A percentile compares a stretch with the other conserved stretches of the same genome.
Evolutionary conservation across 2,797 vertebrate genomes (phyloP).

Genomic region (Intellagama lesueurii): DNA sequence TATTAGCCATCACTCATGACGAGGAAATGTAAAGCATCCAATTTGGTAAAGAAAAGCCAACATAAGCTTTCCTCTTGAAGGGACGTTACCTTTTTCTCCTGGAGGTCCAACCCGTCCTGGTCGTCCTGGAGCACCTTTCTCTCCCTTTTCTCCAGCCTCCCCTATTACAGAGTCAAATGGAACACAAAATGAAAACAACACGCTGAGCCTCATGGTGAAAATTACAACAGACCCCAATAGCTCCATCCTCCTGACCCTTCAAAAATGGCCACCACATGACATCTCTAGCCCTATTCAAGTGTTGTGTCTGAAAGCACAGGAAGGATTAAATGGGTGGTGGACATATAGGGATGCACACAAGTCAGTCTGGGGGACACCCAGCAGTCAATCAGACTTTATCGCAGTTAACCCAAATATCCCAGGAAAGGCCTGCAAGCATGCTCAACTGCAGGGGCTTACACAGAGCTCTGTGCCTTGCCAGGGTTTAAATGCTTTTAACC

Average conservation of each 20-base stretch:
- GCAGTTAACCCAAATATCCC: no score
- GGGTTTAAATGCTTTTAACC: no score
- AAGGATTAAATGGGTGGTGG: no score
- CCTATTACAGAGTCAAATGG: constrained; percentile 78
- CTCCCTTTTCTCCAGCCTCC: constrained; percentile 92
- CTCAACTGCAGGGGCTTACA: no score
- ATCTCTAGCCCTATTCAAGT: neutral
- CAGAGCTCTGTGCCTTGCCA: no score
- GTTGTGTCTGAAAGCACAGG: no score
- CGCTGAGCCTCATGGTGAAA: constrained; percentile 29
- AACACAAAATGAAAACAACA: constrained; percentile 25
- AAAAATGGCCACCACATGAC: neutral
- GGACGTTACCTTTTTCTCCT: constrained; percentile 87
- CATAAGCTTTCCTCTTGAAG: neutral
- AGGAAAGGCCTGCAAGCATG: no score
- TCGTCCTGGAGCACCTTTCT: constrained; percentile 92
- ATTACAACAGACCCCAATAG: neutral
- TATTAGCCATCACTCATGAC: neutral
- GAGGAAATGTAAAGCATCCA: constrained; percentile 11
- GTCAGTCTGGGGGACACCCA: neutral
- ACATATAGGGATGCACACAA: neutral
- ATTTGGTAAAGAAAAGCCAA: neutral
- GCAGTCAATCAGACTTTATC: no score
- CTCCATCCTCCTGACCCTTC: neutral
- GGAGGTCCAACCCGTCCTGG: constrained; percentile 93